Evolutionary conservation across 2,797 vertebrate genomes (phyloP), one percentile per base, ranked within the genome.

Genomic region (Gobio occitaniae): DNA sequence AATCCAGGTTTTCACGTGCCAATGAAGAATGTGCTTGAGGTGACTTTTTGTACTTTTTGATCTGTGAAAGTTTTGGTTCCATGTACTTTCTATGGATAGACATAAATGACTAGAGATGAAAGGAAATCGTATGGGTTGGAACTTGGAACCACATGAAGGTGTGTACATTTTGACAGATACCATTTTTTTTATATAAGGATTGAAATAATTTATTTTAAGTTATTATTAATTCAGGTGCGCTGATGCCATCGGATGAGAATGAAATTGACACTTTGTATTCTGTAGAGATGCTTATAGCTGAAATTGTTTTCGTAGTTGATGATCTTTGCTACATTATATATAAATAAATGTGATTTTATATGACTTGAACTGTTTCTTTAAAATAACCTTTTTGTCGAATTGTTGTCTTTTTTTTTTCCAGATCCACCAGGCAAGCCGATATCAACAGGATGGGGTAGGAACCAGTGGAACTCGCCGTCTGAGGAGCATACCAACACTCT

Each of bases 391-490:
- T 65, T 56, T 19, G 2, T 56, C 47, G 6, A 63, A 56, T 82
- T 25, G 7, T 54, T 6, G 8, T 54, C 19, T 54, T 56, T 2
- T 7, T 29, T 25, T 80, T 11, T 78, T 0, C 36, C 86, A 96
- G 94, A 93, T 88, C 89, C 94, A 79, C 90, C 93, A 93, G 97
- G 94, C 86, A 95, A 96, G 91, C 94, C 93, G 83, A 93, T 95
- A 32, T 89, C 97, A 59, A 97, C 96, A 90, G 97, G 97, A 92
- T 99, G 98, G 98, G 96, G 97, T 84, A 95, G 96, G n/a, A 95
- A 96, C 48, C 95, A 97, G 82, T 99, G 98, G 98, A 96, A 97
- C 61, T 93, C 95, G 25, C 95, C 95, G 10, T 91, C 94, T 1
- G 95, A 93, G 59, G 90, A 95, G 68, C 92, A 94, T 77, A 87